Evolutionary conservation across 2,888 invertebrate species (phyloP), one percentile per base, ranked within the genome.

Genomic region (Phyllotreta striolata): DNA sequence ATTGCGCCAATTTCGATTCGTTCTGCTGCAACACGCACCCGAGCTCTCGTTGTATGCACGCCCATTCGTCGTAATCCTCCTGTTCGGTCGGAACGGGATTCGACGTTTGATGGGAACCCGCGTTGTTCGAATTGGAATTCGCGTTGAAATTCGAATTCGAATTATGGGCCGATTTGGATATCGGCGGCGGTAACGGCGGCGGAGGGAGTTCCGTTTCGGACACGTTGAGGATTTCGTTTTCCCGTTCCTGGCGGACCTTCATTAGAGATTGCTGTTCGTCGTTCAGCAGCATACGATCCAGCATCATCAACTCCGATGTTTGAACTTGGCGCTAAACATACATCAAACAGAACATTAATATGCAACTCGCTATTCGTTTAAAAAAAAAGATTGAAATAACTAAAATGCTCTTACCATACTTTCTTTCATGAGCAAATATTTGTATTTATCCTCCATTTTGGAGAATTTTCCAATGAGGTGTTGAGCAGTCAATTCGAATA

Each of bases 301-400:
- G 84, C 88, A 92, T 90, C 82, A 92, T 88, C 63, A 88, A 79
- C 79, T 93, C 93, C 0, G 91, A 89, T 0, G 91, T 90, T 70
- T 89, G 87, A 61, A 89, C 88, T 73, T 86, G 86, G 56, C 89
- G 84, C 92, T 92, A 80, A 8, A 81, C 77, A 72, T 46, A 64
- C n/a, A 43, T 9, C 13, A 55, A 54, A 14, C 55, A 34, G 12
- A 7, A 9, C n/a, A 44, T 44, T 12, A 44, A 24, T 24, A 24
- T 24, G 2, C 2, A 24, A 24, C 24, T 24, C 1, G 2, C 2
- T 3, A 24, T 4, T 24, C 1, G 4, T 44, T n/a, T 10, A 41
- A 12, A 1, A 12, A 41, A 41, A 41, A 3, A 41, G 4, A 41
- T 3, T 41, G 3, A 41, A 10, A 41, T 24, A 41, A 41, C n/a